phyloP scores from a whole-genome alignment of 1,140 invertebrate genomes.

The Habropoda laboriosa region DNA sequence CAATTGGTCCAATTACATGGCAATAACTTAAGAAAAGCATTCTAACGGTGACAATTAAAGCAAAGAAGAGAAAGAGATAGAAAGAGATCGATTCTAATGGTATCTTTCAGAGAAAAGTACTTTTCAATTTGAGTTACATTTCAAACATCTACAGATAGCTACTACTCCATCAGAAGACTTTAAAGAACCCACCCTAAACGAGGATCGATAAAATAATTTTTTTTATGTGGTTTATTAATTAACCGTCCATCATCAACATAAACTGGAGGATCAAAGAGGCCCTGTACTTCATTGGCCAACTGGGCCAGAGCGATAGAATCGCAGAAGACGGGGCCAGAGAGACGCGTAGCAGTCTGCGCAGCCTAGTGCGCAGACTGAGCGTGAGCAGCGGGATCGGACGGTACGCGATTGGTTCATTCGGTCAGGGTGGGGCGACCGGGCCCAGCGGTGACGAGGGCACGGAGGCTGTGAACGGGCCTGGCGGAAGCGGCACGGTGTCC shows the following conservation, averaged over 20 bases:
- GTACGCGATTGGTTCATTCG: slow-evolving; percentile 54
- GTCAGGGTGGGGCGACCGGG: slow-evolving; percentile 39
- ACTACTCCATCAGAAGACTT: too few relatives aligned
- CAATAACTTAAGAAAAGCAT: background rate
- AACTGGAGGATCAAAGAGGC: slow-evolving; percentile 12
- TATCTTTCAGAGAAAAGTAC: background rate
- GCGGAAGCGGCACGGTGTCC: slow-evolving; percentile 75
- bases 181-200: too few relatives aligned
- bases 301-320: slow-evolving; percentile 1
- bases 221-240: background rate
- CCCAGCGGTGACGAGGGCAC: slow-evolving; percentile 31
- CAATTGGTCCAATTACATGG: background rate
- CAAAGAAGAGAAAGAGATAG: background rate
- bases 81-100: too few relatives aligned
- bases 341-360: slow-evolving; percentile 53
- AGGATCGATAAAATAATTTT: too few relatives aligned
- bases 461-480: slow-evolving; percentile 41
- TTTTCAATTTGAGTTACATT: background rate
- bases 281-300: background rate
- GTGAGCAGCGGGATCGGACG: slow-evolving; percentile 55
- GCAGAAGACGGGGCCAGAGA: background rate
- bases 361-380: slow-evolving; percentile 66
- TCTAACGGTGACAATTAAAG: background rate
- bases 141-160: too few relatives aligned
- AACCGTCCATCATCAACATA: background rate